A percentile compares a stretch with the other conserved stretches of the same genome.
Conservation (phyloP, 2,888 invertebrate species). For the Biston betularia region DNA sequence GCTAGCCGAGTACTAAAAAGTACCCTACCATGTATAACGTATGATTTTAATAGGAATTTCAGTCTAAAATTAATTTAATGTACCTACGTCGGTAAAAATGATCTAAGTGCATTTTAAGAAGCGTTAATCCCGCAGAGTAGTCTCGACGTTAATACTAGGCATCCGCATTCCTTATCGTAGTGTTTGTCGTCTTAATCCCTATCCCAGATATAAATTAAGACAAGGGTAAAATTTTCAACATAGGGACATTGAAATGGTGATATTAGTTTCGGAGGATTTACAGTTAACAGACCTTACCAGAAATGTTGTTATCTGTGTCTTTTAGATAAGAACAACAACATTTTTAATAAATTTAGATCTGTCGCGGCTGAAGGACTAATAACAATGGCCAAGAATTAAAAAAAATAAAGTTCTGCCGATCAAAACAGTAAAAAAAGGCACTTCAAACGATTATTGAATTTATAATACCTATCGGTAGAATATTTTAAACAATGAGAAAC, state of each 20-base stretch:
- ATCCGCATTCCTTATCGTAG: conserved; percentile 17
- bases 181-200: conserved; percentile 9
- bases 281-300: too few species aligned
- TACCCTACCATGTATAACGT: too few species aligned
- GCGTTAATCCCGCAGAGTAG: neutral
- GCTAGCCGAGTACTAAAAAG: too few species aligned
- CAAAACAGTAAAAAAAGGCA: neutral
- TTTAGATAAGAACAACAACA: too few species aligned
- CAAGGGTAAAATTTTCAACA: neutral
- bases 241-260: neutral
- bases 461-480: neutral
- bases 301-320: too few species aligned
- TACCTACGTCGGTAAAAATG: too few species aligned
- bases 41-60: too few species aligned
- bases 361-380: too few species aligned
- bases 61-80: too few species aligned
- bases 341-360: too few species aligned
- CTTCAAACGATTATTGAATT: neutral
- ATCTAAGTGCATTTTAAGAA: neutral
- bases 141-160: conserved; percentile 10
- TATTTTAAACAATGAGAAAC: neutral
- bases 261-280: neutral
- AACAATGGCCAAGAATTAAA: too few species aligned
- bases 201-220: conserved; percentile 4
- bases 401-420: too few species aligned